phyloP scores from a whole-genome alignment of 2,888 invertebrate species.

The Phyllotreta striolata region DNA sequence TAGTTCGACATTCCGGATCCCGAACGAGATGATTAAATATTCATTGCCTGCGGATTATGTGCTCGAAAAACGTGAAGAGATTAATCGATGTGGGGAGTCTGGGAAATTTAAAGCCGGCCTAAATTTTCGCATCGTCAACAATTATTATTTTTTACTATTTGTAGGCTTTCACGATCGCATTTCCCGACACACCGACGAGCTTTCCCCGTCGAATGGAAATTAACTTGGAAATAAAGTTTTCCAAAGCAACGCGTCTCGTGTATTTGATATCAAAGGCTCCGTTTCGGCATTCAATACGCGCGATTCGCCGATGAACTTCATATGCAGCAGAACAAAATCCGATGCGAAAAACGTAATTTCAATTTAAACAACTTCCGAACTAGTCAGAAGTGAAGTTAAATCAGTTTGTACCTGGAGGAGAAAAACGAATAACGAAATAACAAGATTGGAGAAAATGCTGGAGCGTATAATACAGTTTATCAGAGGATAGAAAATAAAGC shows the following conservation, averaged over 20 bases:
- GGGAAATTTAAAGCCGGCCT: too few relatives aligned
- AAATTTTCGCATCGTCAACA: too few relatives aligned
- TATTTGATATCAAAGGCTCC: slow-evolving; percentile 21
- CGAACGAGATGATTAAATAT: slow-evolving; percentile 20
- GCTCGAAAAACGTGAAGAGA: slow-evolving; percentile 11
- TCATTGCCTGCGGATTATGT: slow-evolving; percentile 20
- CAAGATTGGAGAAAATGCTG: slow-evolving; percentile 4
- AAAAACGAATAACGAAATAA: slow-evolving; percentile 22
- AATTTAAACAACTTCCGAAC: slow-evolving; percentile 29
- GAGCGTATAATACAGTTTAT: too few relatives aligned
- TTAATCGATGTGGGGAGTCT: too few relatives aligned
- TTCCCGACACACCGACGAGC: too few relatives aligned
- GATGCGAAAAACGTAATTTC: slow-evolving; percentile 25
- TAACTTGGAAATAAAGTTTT: slow-evolving; percentile 6
- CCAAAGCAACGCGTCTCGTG: background rate
- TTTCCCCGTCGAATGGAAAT: background rate
- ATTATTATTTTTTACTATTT: too few relatives aligned
- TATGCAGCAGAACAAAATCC: slow-evolving; percentile 24
- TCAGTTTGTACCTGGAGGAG: slow-evolving; percentile 19
- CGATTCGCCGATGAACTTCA: slow-evolving; percentile 25
- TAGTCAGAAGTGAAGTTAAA: slow-evolving; percentile 29
- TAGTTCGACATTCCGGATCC: slow-evolving; percentile 15
- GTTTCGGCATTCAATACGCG: slow-evolving; percentile 14
- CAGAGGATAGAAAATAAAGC: too few relatives aligned
- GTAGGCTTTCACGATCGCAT: too few relatives aligned